Conservation (phyloP, 2,797 vertebrate species). For the Fistularia tabacaria region DNA sequence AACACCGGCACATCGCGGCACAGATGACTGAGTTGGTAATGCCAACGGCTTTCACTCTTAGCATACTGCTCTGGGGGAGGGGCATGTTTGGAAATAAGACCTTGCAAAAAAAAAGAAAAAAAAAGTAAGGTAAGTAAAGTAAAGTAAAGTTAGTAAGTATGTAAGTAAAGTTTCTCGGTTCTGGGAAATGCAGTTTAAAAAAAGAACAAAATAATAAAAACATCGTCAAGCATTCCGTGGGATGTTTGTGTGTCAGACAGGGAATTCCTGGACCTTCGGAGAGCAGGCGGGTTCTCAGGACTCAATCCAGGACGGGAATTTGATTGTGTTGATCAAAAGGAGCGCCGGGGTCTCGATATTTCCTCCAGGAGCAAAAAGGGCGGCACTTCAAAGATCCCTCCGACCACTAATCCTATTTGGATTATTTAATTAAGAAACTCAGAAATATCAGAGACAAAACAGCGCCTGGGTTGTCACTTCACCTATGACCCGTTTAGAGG, state of each 20-base stretch:
- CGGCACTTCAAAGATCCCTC: constrained; percentile 53
- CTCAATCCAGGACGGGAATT: constrained; percentile 47
- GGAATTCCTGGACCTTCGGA: constrained; percentile 49
- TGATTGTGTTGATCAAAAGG: constrained; percentile 72
- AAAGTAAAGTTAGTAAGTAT: no score
- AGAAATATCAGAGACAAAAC: constrained; percentile 35
- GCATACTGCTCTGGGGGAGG: constrained; percentile 37
- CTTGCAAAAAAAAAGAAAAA: constrained; percentile 15
- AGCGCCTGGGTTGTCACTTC: constrained; percentile 34
- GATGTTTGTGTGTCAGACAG: constrained; percentile 20
- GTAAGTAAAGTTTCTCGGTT: no score
- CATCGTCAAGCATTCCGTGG: background rate
- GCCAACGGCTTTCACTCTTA: constrained; percentile 69
- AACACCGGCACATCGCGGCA: constrained; percentile 69
- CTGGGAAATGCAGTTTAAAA: no score
- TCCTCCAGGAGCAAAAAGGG: constrained; percentile 30
- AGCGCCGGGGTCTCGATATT: constrained; percentile 41
- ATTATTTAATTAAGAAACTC: constrained; percentile 61
- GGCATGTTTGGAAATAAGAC: constrained; percentile 29
- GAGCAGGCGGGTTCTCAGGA: constrained; percentile 38
- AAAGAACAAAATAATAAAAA: no score
- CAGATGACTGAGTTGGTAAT: constrained; percentile 81
- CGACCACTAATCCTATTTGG: constrained; percentile 59
- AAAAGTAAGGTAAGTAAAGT: constrained; percentile 10
- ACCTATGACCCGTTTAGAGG: constrained; percentile 22